Base-by-base conservation (phyloP, 2,113 vertebrate genomes). In the Orycteropus afer region DNA sequence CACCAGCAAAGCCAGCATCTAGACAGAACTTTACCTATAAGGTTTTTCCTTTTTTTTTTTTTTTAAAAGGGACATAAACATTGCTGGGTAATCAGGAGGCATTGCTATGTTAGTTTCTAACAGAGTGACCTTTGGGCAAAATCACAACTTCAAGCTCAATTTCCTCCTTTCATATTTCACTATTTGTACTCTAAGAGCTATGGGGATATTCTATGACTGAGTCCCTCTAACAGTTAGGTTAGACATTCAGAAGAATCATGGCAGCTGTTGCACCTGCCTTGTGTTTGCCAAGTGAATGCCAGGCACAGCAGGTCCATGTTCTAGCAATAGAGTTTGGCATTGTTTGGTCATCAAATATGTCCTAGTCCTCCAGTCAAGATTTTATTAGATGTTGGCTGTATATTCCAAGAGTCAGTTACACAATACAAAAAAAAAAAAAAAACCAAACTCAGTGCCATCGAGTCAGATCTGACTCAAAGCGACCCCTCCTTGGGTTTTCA, bases 251-350 rank as follows among this genome's bases (percentile, higher is more conserved):
- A n/a, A 57, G 61, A 87, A 73, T 4, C 20, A 45, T 45, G 40
- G 34, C 32, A 57, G 42, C 55, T 67, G 42, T 69, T 17, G 7
- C 18, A 67, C 22, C 29, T 42, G 45, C 34, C 37, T 4, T 37
- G 49, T 34, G 34, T 0, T 29, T n/a, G 51, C 34, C 23, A 37
- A 10, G 3, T 0, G 3, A 32, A 29, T 37, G 71, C 0, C 0
- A 17, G 11, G 34, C 3, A 5, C 0, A 0, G 45, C 29, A 34
- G 13, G 47, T 37, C 63, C 8, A 7, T 8, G 40, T 12, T 29
- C 55, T 29, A 32, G 25, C n/a, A 49, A 65, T 15, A 20, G 20
- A 34, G 7, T 8, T 29, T 53, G 15, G 47, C 23, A 53, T 25
- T 47, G 7, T 17, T 2, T 22, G 65, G 57, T 7, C 67, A 40